Evolutionary conservation across 2,113 vertebrate genomes (phyloP).

Genomic region (Haemorhous mexicanus): DNA sequence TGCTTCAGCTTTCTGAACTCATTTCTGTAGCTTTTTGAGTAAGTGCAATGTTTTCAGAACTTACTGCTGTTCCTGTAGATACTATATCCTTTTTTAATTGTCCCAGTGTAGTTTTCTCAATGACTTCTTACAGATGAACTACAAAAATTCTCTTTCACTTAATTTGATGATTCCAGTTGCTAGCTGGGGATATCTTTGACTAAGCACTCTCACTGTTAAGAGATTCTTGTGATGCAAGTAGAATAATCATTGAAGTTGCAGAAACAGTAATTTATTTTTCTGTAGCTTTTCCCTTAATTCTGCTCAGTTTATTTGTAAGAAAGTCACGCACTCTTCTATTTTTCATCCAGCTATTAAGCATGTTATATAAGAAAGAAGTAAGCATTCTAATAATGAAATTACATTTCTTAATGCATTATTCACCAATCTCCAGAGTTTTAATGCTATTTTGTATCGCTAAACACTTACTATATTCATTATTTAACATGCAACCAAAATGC

Average conservation of each 20-base stretch:
- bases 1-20: background rate
- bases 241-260: background rate
- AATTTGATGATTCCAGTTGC: background rate
- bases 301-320: background rate
- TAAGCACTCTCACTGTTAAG: background rate
- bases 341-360: background rate
- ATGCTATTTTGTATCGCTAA: conserved; percentile 29
- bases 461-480: conserved; percentile 36
- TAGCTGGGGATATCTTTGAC: background rate
- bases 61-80: background rate
- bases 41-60: background rate
- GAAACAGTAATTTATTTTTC: background rate
- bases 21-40: background rate
- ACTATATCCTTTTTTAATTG: background rate
- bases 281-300: background rate
- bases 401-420: conserved; percentile 54
- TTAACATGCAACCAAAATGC: conserved; percentile 23
- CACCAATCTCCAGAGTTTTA: conserved; percentile 10
- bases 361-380: conserved; percentile 2
- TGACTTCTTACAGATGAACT: background rate
- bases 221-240: background rate
- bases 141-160: background rate
- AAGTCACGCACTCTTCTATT: background rate
- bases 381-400: conserved; percentile 26
- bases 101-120: background rate